phyloP scores from a whole-genome alignment of 2,888 invertebrate species.

The Hyppa rectilinea region DNA sequence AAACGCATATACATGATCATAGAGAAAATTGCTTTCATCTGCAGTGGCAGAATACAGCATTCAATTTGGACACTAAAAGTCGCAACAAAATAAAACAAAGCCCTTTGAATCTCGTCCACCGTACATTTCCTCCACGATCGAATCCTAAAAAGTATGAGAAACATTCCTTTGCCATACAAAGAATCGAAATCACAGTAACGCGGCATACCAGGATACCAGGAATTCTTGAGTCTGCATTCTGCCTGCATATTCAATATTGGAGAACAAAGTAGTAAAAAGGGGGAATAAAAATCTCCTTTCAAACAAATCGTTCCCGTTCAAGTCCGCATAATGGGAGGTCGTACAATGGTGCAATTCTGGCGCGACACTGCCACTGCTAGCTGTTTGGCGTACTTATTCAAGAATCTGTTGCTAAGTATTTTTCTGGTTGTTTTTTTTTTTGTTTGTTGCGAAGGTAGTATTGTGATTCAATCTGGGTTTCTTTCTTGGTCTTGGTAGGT shows the following conservation, averaged over 20 bases:
- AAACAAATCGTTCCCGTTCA: conserved; percentile 67
- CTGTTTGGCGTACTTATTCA: conserved; percentile 48
- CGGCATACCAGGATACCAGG: conserved; percentile 46
- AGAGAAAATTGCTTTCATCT: background rate
- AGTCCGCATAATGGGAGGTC: conserved; percentile 58
- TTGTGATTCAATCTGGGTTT: conserved; percentile 29
- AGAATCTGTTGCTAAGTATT: conserved; percentile 42
- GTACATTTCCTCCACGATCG: conserved; percentile 46
- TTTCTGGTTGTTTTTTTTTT: conserved; percentile 19
- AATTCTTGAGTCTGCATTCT: conserved; percentile 51
- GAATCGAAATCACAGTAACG: conserved; percentile 50
- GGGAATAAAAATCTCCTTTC: conserved; percentile 65
- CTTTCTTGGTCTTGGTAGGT: background rate
- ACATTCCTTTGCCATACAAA: conserved; percentile 56
- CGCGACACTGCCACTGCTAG: conserved; percentile 39
- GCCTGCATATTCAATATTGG: conserved; percentile 63
- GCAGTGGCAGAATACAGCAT: background rate
- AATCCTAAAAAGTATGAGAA: conserved; percentile 52
- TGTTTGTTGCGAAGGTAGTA: conserved; percentile 1
- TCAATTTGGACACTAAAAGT: conserved; percentile 26
- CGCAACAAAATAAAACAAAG: conserved; percentile 39
- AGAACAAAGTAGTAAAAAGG: conserved; percentile 54
- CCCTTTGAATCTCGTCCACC: conserved; percentile 28
- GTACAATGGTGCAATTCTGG: conserved; percentile 63
- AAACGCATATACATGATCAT: background rate